Base-by-base conservation (phyloP, 37 sponge, comb jelly and placozoan genomes). In the Crambe crambe region DNA sequence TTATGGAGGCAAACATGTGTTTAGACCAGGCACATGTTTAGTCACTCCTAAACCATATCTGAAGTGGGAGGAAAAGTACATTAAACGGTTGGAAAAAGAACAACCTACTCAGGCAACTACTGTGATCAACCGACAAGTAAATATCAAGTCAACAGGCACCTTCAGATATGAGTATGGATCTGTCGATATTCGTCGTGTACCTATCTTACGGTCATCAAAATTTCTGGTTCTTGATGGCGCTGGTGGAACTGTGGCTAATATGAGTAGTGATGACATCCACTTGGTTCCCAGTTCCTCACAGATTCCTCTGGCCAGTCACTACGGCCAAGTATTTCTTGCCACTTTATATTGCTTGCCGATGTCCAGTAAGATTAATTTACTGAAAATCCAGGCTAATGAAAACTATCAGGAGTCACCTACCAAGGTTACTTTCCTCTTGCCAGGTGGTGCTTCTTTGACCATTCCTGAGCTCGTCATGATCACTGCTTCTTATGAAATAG, bases 221-320 rank as follows among this genome's bases (percentile, higher is more conserved):
- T 72, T 92, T 25, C 32, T 85, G 21, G 73, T 77, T 3, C 51
- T 85, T 37, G 85, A 87, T 75, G 77, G 93, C 56, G 81, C 81
- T 21, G 85, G 86, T 23, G 77, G 77, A 0, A 72, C 42, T 51
- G 30, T 72, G 18, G 73, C 56, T 1, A 27, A 70, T 26, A 84
- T 85, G 81, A 87, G 93, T 72, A 35, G 63, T 26, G 93, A 92
- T 61, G 93, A 92, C 59, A 22, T 29, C 30, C 72, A 77, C 44
- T 75, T 88, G 23, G 27, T 60, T 2, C 73, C 86, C 25, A 58
- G 58, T 30, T 68, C 85, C 9, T 80, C 72, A 25, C 85, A 87
- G 31, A 47, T 93, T 12, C 93, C 93, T n/a, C 73, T 93, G 26
- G 93, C 79, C 58, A 89, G 86, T 74, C 81, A 93, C 65, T 93